Percentiles rank a stretch among this genome's conserved stretches.
Conservation (phyloP, 2,113 vertebrate genomes). For the Lycocorax pyrrhopterus region DNA sequence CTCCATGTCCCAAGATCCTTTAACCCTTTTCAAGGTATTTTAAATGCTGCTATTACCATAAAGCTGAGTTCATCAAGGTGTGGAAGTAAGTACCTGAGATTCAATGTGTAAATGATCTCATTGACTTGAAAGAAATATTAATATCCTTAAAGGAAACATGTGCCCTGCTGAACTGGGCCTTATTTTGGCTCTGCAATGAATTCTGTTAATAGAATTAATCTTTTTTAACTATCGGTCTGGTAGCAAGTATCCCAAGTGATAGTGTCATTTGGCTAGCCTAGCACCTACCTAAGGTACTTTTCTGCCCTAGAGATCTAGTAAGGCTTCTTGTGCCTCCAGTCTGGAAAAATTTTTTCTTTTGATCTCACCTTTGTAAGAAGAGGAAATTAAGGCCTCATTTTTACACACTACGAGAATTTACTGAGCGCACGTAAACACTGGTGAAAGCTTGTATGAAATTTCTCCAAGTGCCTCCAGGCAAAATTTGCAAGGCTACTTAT, state of each 20-base stretch:
- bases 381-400: background rate
- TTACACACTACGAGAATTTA: background rate
- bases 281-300: background rate
- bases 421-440: background rate
- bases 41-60: background rate
- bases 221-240: fast-evolving
- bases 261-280: background rate
- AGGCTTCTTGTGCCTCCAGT: background rate
- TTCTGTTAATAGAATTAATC: background rate
- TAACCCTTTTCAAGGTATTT: background rate
- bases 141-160: background rate
- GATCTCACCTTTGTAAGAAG: background rate
- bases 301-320: background rate
- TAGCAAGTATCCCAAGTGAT: background rate
- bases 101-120: background rate
- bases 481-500: constrained; percentile 9
- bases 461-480: background rate
- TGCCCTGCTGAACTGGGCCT: background rate
- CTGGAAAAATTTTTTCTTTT: background rate
- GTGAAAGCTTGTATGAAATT: background rate
- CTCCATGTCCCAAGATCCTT: background rate
- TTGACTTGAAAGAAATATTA: background rate
- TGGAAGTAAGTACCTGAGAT: background rate
- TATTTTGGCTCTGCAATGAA: background rate
- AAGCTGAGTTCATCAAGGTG: background rate